phyloP scores from a whole-genome alignment of 2,888 invertebrate genomes.

The Belgica antarctica region DNA sequence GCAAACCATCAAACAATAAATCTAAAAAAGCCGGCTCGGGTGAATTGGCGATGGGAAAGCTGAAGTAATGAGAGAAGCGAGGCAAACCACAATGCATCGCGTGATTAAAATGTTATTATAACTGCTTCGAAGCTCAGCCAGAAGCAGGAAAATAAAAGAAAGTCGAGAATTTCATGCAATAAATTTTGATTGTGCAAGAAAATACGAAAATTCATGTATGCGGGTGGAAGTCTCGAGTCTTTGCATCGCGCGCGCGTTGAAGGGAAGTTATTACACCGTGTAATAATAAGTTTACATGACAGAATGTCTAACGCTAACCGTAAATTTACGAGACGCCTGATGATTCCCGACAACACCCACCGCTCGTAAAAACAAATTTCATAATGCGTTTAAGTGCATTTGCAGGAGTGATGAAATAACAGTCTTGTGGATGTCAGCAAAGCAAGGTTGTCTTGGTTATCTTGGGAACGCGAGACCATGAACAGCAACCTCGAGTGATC shows the following conservation, averaged over 20 bases:
- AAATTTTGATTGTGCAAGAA: conserved; percentile 40
- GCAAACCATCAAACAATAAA: background rate
- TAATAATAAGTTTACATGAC: conserved; percentile 41
- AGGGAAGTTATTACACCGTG: conserved; percentile 29
- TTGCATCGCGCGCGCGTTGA: background rate
- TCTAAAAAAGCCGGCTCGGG: background rate
- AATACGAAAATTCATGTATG: conserved; percentile 39
- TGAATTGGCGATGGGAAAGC: background rate
- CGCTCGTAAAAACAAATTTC: background rate
- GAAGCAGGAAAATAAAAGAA: background rate
- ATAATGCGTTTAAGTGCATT: background rate
- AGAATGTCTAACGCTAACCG: conserved; percentile 32
- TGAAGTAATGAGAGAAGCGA: background rate
- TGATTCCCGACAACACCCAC: conserved; percentile 14
- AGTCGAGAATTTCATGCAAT: conserved; percentile 29
- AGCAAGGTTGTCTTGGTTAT: too few species aligned
- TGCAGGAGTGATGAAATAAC: too few species aligned
- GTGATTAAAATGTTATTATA: conserved; percentile 39
- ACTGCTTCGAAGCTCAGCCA: background rate
- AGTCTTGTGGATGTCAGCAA: too few species aligned
- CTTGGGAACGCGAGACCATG: too few species aligned
- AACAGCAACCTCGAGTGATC: too few species aligned
- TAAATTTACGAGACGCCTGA: conserved; percentile 27
- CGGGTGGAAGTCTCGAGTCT: background rate
- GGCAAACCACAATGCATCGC: conserved; percentile 35